Conservation (phyloP, 2,888 invertebrate species). For the Charanyca ferruginea region DNA sequence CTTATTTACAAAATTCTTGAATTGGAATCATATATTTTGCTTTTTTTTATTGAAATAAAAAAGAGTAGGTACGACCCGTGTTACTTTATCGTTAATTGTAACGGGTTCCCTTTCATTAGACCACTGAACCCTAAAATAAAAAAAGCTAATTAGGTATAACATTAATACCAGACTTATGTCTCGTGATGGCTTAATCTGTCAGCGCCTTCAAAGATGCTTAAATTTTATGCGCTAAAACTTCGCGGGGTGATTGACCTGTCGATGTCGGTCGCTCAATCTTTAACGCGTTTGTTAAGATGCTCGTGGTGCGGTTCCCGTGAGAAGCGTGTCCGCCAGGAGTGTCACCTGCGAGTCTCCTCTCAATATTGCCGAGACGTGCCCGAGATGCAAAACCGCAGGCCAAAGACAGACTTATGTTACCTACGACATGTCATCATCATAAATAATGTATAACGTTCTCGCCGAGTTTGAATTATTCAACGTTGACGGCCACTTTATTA, state of each 20-base stretch:
- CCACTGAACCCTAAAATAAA: neutral
- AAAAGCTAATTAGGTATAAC: too few relatives aligned
- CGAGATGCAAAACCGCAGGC: constrained; percentile 87
- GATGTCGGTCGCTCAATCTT: constrained; percentile 34
- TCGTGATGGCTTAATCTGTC: neutral
- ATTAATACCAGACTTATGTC: neutral
- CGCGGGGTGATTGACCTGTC: constrained; percentile 23
- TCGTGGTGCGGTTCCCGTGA: constrained; percentile 48
- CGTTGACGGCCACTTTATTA: constrained; percentile 88
- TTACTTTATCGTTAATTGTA: neutral
- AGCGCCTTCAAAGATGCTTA: neutral
- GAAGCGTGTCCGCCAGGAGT: constrained; percentile 57
- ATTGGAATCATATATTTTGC: too few relatives aligned
- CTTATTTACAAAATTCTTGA: neutral
- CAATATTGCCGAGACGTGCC: constrained; percentile 85
- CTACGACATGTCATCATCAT: constrained; percentile 88
- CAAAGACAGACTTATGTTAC: constrained; percentile 84
- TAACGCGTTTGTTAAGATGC: constrained; percentile 38
- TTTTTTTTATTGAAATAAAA: too few relatives aligned
- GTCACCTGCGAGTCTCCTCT: constrained; percentile 63
- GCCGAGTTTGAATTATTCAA: constrained; percentile 87
- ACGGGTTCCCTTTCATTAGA: neutral
- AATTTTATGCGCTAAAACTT: constrained; percentile 17
- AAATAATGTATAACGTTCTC: constrained; percentile 88
- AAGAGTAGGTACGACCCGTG: too few relatives aligned